Percentiles rank a stretch among this genome's conserved stretches.
Conservation (phyloP, 2,888 invertebrate species). For the Rambutsinella grinnellia region DNA sequence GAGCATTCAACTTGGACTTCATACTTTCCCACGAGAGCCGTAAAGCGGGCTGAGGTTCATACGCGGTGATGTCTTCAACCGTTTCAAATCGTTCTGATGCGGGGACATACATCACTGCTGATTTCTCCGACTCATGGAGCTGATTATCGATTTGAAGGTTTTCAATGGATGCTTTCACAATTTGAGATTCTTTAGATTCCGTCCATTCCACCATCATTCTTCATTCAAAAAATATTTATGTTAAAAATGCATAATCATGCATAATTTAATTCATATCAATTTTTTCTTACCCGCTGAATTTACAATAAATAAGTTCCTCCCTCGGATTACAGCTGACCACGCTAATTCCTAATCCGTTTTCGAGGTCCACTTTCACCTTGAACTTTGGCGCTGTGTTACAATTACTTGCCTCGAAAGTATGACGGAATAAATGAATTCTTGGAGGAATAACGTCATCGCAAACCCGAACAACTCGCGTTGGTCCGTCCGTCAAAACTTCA, state of each 20-base stretch:
- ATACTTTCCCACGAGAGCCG: slow-evolving; percentile 76
- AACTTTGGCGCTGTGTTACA: slow-evolving; percentile 61
- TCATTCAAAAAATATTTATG: not conserved
- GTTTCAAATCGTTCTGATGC: slow-evolving; percentile 64
- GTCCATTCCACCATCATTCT: slow-evolving; percentile 62
- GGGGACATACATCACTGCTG: slow-evolving; percentile 85
- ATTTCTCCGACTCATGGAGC: slow-evolving; percentile 85
- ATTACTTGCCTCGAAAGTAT: slow-evolving; percentile 62
- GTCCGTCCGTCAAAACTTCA: slow-evolving; percentile 89
- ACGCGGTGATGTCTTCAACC: slow-evolving; percentile 76
- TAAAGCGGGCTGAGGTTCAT: slow-evolving; percentile 82
- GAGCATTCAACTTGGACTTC: slow-evolving; percentile 64
- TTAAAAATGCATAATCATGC: not conserved
- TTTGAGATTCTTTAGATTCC: slow-evolving; percentile 64
- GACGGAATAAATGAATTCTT: slow-evolving; percentile 53
- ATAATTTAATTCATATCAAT: not conserved
- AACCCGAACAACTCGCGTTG: slow-evolving; percentile 89
- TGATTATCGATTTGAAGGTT: slow-evolving; percentile 79
- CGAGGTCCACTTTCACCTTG: slow-evolving; percentile 66
- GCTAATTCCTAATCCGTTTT: slow-evolving; percentile 69
- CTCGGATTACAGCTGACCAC: slow-evolving; percentile 68
- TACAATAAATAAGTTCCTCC: slow-evolving; percentile 59
- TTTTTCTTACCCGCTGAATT: not conserved
- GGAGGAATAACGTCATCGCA: slow-evolving; percentile 77
- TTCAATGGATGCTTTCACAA: slow-evolving; percentile 60